Evolutionary conservation across 2,113 vertebrate species (phyloP), one percentile per base, ranked within the genome.

Genomic region (Centrocercus urophasianus): DNA sequence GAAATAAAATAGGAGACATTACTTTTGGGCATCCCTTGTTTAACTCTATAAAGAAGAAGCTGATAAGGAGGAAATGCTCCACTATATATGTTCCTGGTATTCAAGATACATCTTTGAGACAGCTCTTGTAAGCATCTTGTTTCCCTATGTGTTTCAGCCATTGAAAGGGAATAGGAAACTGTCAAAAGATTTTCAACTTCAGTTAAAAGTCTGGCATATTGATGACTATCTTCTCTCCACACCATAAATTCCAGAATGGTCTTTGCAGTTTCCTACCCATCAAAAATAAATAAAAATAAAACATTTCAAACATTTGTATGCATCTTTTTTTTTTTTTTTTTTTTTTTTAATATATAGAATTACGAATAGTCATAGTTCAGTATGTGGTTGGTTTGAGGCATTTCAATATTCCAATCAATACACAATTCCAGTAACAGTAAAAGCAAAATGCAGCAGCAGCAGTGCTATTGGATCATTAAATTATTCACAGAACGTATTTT

Each of bases 391-490:
- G 64, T 91, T 30, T 79, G n/a, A 54, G 81, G 81, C 8, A 16
- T 48, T 80, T 64, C 13, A 14, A 88, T 74, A 75, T 86, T 60
- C 45, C 16, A 88, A 75, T 95, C 79, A 89, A 83, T 93, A 90
- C 88, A 85, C 76, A 54, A 42, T 78, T 96, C 88, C 43, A 75
- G 43, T 73, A 86, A 22, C n/a, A 85, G 42, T 64, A 85, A 85
- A 94, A 79, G 22, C 50, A 83, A 91, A 92, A 67, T 30, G n/a
- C 30, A 92, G 24, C 70, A 32, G 36, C 30, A 92, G 24, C 70
- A 64, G 27, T 42, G 77, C 34, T 81, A n/a, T 50, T 93, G 85
- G 86, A 30, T 96, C 91, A 93, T 88, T 96, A 90, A 90, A 88
- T 40, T 72, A 59, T 18, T 43, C 61, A 71, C 52, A 89, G 28